These are phyloP conservation scores for Choreutis nemorana DNA, from an alignment of 2,888 invertebrate species.

Conservation along the genomic window DNA sequence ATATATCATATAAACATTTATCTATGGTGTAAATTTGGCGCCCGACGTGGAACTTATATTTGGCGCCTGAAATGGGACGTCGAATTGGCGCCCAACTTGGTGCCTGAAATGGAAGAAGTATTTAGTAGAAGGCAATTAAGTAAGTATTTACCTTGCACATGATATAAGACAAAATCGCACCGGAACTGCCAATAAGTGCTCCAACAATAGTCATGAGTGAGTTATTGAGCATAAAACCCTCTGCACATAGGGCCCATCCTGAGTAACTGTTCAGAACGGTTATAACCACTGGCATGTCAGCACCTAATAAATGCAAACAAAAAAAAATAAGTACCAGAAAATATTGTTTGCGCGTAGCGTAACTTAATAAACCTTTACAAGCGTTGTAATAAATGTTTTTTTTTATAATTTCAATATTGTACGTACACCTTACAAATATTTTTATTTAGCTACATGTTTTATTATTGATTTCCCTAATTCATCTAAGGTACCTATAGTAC, in stretches of 20 bases:
- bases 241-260: constrained; percentile 93
- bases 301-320: constrained; percentile 75
- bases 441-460: too few relatives aligned
- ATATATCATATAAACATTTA: not conserved
- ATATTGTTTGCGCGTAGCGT: too few relatives aligned
- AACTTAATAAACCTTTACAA: too few relatives aligned
- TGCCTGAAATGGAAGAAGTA: constrained; percentile 1
- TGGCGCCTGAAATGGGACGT: not conserved
- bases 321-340: too few relatives aligned
- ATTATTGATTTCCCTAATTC: too few relatives aligned
- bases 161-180: constrained; percentile 91
- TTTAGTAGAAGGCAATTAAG: not conserved
- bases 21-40: not conserved
- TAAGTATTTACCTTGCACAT: constrained; percentile 82
- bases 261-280: constrained; percentile 93
- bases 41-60: too few relatives aligned
- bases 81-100: not conserved
- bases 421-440: too few relatives aligned
- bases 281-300: constrained; percentile 94
- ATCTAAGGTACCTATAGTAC: too few relatives aligned
- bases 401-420: too few relatives aligned
- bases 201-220: constrained; percentile 92
- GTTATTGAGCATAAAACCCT: constrained; percentile 94
- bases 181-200: constrained; percentile 89
- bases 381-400: too few relatives aligned